Percentiles rank a stretch among this genome's conserved stretches.
These are phyloP conservation scores for Pituophis catenifer DNA, from an alignment of 2,113 vertebrate species.

Conservation along the genomic window DNA sequence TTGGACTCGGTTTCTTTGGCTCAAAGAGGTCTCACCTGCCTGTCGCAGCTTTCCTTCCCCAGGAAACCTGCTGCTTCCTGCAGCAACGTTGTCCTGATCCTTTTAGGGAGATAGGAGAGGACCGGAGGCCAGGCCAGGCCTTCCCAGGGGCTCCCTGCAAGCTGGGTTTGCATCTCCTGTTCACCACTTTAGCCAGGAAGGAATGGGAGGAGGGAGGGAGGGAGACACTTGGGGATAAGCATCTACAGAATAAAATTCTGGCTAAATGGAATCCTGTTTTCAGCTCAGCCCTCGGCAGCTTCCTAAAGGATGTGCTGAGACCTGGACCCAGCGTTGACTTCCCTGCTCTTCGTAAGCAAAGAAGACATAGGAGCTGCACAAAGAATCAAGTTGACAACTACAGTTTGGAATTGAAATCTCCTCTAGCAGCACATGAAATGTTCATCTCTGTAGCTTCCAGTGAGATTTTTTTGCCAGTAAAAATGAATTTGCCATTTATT, in stretches of 20 bases:
- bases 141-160: not conserved
- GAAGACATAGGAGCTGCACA: not conserved
- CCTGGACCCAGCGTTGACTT: too few species aligned
- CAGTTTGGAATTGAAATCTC: not conserved
- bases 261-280: not conserved
- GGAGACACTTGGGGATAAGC: not conserved
- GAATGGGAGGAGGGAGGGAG: accelerated
- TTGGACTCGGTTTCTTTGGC: not conserved
- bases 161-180: not conserved
- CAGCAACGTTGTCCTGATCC: not conserved
- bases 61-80: not conserved
- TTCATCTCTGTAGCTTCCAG: not conserved
- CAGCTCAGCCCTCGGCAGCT: not conserved
- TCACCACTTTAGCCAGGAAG: not conserved
- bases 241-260: too few species aligned
- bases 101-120: not conserved
- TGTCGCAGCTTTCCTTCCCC: not conserved
- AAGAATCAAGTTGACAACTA: not conserved
- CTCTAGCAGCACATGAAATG: not conserved
- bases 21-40: not conserved
- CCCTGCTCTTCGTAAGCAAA: not conserved
- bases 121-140: not conserved
- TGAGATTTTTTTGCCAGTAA: not conserved
- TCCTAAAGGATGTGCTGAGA: not conserved
- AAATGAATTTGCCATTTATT: not conserved